Base-by-base conservation (phyloP, 1,140 invertebrate genomes). In the Psilanteris sp. region DNA sequence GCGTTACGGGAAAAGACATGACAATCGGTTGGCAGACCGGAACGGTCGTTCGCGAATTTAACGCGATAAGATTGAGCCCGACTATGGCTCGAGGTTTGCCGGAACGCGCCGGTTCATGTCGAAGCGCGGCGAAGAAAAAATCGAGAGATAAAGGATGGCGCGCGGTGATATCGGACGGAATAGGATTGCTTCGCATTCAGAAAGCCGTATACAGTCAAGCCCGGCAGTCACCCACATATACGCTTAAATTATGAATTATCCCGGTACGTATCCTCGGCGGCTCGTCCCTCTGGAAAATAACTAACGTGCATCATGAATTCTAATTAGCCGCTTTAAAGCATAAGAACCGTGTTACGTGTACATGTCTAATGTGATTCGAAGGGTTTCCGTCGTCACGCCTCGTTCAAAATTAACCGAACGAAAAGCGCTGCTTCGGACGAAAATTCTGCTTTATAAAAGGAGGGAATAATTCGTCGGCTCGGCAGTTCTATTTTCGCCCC, bases 221-320 rank as follows among this genome's bases (percentile, higher is more conserved):
- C 68, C 80, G 20, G 57, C 73, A 78, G 76, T 80, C 71, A 78
- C 73, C 76, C 79, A 77, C 75, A 73, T n/a, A n/a, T 66, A 59
- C 41, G 46, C 68, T 62, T 84, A 80, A 85, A 85, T 83, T 84
- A 84, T 81, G 52, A 85, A 84, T 83, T 84, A 80, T 81, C 74
- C 64, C 14, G 37, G 34, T 24, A 48, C 64, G 66, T 62, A 71
- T 71, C 57, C 68, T 46, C 57, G 16, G 50, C 32, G 52, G 32
- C 48, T 50, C 62, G 78, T 81, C 82, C 77, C 78, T 81, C 70
- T 32, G 78, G 72, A 83, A 81, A 83, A 67, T 80, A 80, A 79
- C 77, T 72, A 77, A 71, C 70, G 70, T 55, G 77, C 54, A 72
- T 76, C 79, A 77, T 85, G 80, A 85, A 85, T 85, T 66, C 68